These are phyloP conservation scores for Oligia strigilis DNA, from an alignment of 2,888 invertebrate genomes.

Conservation along the genomic window DNA sequence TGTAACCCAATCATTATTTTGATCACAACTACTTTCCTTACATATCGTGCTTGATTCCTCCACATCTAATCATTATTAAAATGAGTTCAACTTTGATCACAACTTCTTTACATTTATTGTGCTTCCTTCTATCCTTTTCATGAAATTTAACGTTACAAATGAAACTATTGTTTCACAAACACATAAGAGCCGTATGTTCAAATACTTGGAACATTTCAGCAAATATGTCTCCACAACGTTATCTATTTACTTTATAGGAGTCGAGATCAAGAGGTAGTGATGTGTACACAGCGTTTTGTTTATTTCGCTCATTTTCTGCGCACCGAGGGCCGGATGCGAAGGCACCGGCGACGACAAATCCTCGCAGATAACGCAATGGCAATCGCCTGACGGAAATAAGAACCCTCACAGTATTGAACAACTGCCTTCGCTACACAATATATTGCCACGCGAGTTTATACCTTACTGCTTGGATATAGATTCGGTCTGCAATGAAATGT, in stretches of 20 bases:
- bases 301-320: conserved; percentile 65
- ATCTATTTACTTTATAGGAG: conserved; percentile 47
- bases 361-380: conserved; percentile 70
- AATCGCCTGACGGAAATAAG: conserved; percentile 73
- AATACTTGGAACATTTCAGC: conserved; percentile 44
- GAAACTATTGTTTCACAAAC: conserved; percentile 6
- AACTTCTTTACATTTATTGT: neutral
- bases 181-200: conserved; percentile 1
- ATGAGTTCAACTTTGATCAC: neutral
- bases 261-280: conserved; percentile 50
- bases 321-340: conserved; percentile 67
- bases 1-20: neutral
- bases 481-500: conserved; percentile 19
- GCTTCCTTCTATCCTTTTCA: neutral
- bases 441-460: conserved; percentile 50
- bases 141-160: neutral
- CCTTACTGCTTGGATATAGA: conserved; percentile 40
- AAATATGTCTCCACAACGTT: conserved; percentile 47
- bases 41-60: neutral
- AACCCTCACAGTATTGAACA: conserved; percentile 58
- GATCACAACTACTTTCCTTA: neutral
- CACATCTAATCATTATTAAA: neutral
- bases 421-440: conserved; percentile 54
- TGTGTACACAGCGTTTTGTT: conserved; percentile 59
- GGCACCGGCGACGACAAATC: conserved; percentile 73